Evolutionary conservation across 2,797 vertebrate genomes (phyloP), one percentile per base, ranked within the genome.

Genomic region (Limosa lapponica): DNA sequence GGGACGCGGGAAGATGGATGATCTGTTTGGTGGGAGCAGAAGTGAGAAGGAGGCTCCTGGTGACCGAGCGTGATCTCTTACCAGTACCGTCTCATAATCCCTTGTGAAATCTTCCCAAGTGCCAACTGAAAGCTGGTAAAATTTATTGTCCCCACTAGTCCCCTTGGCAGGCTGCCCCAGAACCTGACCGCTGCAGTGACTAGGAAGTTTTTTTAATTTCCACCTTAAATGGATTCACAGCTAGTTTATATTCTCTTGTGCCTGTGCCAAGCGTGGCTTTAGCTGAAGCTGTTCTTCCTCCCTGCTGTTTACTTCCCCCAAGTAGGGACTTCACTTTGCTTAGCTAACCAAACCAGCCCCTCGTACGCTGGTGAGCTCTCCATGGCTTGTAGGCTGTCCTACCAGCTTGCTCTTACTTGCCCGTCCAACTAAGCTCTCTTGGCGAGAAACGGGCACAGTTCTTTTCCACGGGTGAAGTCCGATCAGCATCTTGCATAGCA

Each of bases 281-380:
- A 34, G 71, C 48, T 73, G 71, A 66, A 87, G 74, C 55, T 75
- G 28, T 69, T 39, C 70, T 61, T 92, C 62, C 58, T 95, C 93
- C 51, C 48, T 59, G 48, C 27, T 55, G 27, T 66, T 92, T 90
- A 83, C 58, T 74, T 84, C 92, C 87, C 83, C 41, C 2, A 57
- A 78, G 88, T 2, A 67, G 2, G 86, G 77, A 48, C 55, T 71
- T 90, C 51, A 25, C 48, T 84, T 75, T 61, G 73, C 73, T 69
- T 49, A 78, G 72, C 81, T 59, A 74, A 79, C 44, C 70, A 55
- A 77, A 59, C 62, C 82, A 81, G 65, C 51, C 54, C 51, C 49
- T 83, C 1, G 0, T 27, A 34, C 22, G 5, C 10, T 0, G 2
- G 2, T 24, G 77, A 95, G 80, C 52, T 74, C 72, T 78, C 83